Evolutionary conservation across 2,113 vertebrate genomes (phyloP).

Genomic region (Phyllopteryx taeniolatus): DNA sequence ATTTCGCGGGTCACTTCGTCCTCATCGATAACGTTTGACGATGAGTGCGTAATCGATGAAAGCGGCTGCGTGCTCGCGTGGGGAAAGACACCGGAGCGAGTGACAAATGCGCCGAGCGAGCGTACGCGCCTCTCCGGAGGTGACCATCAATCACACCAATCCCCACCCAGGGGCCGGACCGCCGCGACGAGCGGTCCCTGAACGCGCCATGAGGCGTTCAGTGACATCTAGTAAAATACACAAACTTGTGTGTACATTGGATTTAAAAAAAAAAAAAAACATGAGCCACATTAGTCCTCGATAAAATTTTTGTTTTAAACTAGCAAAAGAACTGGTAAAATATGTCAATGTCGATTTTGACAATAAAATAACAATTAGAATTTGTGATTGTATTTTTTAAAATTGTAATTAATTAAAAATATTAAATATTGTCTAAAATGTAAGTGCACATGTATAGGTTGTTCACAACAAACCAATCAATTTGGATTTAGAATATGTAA

Average conservation of each 20-base stretch:
- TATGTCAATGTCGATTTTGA: too few species aligned
- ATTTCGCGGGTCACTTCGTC: constrained; percentile 26
- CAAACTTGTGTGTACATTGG: too few species aligned
- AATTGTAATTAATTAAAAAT: too few species aligned
- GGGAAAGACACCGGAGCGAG: not conserved
- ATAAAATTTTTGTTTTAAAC: too few species aligned
- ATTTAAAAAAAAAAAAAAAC: too few species aligned
- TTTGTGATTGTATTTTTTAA: too few species aligned
- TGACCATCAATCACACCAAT: constrained; percentile 56
- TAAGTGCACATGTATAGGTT: too few species aligned
- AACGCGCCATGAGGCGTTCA: constrained; percentile 31
- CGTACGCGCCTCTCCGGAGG: constrained; percentile 43
- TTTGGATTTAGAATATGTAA: too few species aligned
- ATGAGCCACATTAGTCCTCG: rapidly evolving
- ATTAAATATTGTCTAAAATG: too few species aligned
- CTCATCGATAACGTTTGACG: constrained; percentile 18
- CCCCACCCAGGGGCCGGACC: constrained; percentile 64
- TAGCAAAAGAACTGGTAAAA: too few species aligned
- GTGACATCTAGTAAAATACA: constrained; percentile 4
- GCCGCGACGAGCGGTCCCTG: constrained; percentile 20
- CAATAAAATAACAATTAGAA: too few species aligned
- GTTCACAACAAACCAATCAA: too few species aligned
- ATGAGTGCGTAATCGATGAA: constrained; percentile 24
- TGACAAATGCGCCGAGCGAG: constrained; percentile 9
- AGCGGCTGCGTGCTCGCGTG: not conserved